Evolutionary conservation across 2,797 vertebrate species (phyloP), one percentile per base, ranked within the genome.

Genomic region (Siniperca undulata): DNA sequence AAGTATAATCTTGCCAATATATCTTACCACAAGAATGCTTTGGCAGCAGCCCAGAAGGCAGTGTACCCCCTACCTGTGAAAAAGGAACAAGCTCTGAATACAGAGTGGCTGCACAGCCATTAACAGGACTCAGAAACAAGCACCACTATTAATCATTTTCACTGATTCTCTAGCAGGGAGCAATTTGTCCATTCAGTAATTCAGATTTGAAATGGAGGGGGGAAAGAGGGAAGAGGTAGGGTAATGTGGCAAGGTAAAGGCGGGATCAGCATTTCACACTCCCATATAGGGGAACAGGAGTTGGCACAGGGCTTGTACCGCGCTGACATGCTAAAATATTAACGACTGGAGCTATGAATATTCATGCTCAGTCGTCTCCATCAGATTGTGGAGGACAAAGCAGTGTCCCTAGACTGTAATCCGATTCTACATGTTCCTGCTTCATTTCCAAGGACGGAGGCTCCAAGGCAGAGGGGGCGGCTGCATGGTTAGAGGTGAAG

Each of bases 241-340:
- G 24, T 86, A 86, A 86, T 78, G 78, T 85, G 58, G 90, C 62
- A 27, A 77, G 66, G 73, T 83, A 78, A 68, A 74, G 81, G 64
- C 64, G 14, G 72, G 82, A 86, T 89, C 76, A 85, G 74, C 67
- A 4, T 81, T 92, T 89, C 82, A 79, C 78, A 65, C 86, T 82
- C 50, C 34, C 66, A 75, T 64, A 70, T 69, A 86, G 89, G 69
- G 83, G 88, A 90, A 84, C 58, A 71, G 71, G 44, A 90, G 74
- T 82, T 84, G 82, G 89, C 86, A 74, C 38, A 3, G 58, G 71
- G 75, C 85, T 89, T 42, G 75, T 68, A 87, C 81, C 55, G 77
- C 79, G 42, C 87, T 56, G 76, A 89, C 88, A 89, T 94, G 84
- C 84, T 95, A 88, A 95, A 95, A 95, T 93, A 95, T 95, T 94